Evolutionary conservation across 2,797 vertebrate genomes (phyloP), one percentile per base, ranked within the genome.

Genomic region (Poeciliopsis paucimaculata): DNA sequence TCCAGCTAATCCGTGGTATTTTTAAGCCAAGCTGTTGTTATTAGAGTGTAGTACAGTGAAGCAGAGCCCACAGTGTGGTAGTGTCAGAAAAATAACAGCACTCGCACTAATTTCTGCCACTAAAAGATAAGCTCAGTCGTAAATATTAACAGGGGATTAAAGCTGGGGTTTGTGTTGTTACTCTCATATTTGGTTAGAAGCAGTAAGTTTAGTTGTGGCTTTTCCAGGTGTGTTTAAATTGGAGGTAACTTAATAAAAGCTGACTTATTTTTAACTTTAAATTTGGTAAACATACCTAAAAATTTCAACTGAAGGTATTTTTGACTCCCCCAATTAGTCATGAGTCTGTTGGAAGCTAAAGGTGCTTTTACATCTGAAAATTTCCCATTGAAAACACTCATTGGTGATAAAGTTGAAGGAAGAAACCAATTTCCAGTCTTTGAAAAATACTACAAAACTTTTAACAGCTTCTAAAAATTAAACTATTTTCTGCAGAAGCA

Each of bases 1-100:
- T 68, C 31, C 45, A 3, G 10, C 80, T 94, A 93, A 94, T 93
- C 92, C 86, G 9, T 36, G 47, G 83, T 86, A 87, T 91, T 91
- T 87, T 86, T 79, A 70, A 49, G 73, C 73, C 84, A 90, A 87
- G 78, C 91, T 90, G 92, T 85, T 90, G 83, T 92, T 92, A 85
- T 90, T 83, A 86, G 77, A 89, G 82, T 77, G 79, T 82, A 81
- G 70, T 80, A 53, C 77, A 86, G 78, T 73, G 73, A 77, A 72
- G 75, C 43, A 75, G 39, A 82, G 73, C 74, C 78, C 36, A 36
- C 23, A 11, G 41, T 75, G 72, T 64, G 66, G 36, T 72, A 45
- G 53, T 31, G 76, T 18, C 57, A n/a, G 31, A 49, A 77, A 82
- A 85, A 81, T 36, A 66, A 43, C 26, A 73, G 20, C 51, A 12